phyloP scores from a whole-genome alignment of 2,888 invertebrate genomes.

The Stramonita haemastoma region DNA sequence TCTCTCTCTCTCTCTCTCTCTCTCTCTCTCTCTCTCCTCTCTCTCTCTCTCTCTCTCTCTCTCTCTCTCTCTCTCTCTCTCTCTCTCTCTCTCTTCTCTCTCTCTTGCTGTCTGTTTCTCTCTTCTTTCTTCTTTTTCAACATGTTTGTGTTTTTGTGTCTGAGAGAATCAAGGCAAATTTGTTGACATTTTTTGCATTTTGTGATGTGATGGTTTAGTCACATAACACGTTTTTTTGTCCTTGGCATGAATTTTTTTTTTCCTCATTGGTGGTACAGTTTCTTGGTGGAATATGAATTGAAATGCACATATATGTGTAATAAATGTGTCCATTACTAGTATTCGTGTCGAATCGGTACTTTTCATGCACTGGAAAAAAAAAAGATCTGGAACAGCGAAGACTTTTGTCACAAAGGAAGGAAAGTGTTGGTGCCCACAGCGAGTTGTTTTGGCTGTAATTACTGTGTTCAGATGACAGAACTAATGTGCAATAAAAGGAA shows the following conservation, averaged over 20 bases:
- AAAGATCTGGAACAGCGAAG: too few species aligned
- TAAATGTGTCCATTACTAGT: not conserved
- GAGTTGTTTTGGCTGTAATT: too few species aligned
- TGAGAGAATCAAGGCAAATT: slow-evolving; percentile 1
- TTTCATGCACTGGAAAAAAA: too few species aligned
- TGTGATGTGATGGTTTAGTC: slow-evolving; percentile 5
- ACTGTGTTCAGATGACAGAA: too few species aligned
- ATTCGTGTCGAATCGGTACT: too few species aligned
- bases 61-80: not conserved
- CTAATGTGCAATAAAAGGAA: too few species aligned
- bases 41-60: not conserved
- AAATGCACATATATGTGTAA: too few species aligned
- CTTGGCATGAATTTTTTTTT: not conserved
- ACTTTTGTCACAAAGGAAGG: too few species aligned
- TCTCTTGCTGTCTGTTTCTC: not conserved
- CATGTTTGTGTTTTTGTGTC: not conserved
- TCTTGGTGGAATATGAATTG: not conserved
- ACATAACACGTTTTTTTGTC: not conserved
- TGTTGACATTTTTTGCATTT: slow-evolving; percentile 1
- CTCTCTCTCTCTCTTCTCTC: not conserved
- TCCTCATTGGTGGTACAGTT: not conserved
- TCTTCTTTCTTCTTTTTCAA: not conserved
- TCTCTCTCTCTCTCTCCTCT: not conserved
- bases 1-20: not conserved
- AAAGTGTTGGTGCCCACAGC: too few species aligned